Percentiles rank a stretch among this genome's conserved stretches.
Conservation (phyloP, 2,888 invertebrate genomes). For the Arctia plantaginis region DNA sequence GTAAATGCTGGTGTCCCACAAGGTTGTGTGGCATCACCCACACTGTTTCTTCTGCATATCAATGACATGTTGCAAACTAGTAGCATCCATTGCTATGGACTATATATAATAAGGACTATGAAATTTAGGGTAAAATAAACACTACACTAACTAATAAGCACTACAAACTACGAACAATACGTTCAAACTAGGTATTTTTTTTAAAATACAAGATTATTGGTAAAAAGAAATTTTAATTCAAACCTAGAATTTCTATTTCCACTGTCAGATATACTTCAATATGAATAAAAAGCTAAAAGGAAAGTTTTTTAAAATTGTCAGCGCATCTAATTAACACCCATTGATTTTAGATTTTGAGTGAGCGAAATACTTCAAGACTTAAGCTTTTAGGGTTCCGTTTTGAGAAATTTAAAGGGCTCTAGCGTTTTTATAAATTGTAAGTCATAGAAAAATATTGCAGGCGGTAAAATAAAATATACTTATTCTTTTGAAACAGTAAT, state of each 20-base stretch:
- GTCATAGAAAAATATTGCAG: background rate
- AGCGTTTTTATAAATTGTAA: background rate
- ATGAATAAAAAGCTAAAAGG: background rate
- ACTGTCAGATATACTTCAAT: background rate
- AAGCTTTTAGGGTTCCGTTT: background rate
- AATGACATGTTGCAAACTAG: too few species aligned
- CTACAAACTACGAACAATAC: too few species aligned
- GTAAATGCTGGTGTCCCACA: too few species aligned
- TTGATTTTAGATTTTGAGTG: background rate
- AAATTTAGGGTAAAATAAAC: too few species aligned
- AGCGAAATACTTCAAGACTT: background rate
- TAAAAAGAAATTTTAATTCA: background rate
- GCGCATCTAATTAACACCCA: slow-evolving; percentile 6
- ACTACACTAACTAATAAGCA: too few species aligned
- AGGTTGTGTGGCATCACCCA: too few species aligned
- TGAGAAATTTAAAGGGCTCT: background rate
- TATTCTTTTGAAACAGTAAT: too few species aligned
- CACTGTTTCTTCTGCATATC: too few species aligned
- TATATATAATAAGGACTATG: too few species aligned
- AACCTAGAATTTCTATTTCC: background rate
- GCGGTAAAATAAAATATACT: background rate
- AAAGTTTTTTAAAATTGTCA: background rate
- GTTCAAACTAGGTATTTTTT: too few species aligned
- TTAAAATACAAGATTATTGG: too few species aligned
- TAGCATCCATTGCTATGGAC: too few species aligned